Base-by-base conservation (phyloP, 2,797 vertebrate species). In the Oryzias dopingdopingensis region DNA sequence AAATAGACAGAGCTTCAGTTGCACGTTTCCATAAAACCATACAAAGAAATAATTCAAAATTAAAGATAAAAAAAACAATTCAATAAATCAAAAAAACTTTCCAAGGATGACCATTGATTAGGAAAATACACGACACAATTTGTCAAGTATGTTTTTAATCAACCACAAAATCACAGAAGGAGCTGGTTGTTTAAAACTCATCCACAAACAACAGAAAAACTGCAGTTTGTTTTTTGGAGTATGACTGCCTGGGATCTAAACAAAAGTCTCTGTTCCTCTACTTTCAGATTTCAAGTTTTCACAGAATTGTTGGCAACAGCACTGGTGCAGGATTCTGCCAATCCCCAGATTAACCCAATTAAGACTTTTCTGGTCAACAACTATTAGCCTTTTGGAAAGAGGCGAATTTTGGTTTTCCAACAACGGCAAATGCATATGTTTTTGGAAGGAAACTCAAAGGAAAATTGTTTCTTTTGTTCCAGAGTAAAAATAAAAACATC, bases 281-380 rank as follows among this genome's bases (percentile, higher is more conserved):
- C 42, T 74, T 77, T 65, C 54, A 60, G 57, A 67, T 80, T 80
- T 80, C 67, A 80, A 74, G 70, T 74, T 58, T 52, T 60, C 1
- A 59, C 32, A 66, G 50, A 50, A 49, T 7, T 72, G 59, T 62
- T 59, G 51, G 57, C 32, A 5, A 70, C 50, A 79, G 77, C 51
- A 79, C 50, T 40, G 15, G 44, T 67, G 47, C 22, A 64, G 42
- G 49, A 65, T 65, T 70, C 50, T 62, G 61, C 49, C 56, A 72
- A 65, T 75, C 49, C 68, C 65, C 42, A 73, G 84, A 87, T 86
- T 81, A 80, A 67, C 66, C 62, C 22, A 44, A 73, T 61, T 74
- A 84, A 79, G 74, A 80, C 79, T 74, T 46, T 77, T 56, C 62
- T 80, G 56, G 50, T 52, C 4, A 32, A 37, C 13, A 26, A 53